Evolutionary conservation across 2,888 invertebrate genomes (phyloP).

Genomic region (Plebejus argus): DNA sequence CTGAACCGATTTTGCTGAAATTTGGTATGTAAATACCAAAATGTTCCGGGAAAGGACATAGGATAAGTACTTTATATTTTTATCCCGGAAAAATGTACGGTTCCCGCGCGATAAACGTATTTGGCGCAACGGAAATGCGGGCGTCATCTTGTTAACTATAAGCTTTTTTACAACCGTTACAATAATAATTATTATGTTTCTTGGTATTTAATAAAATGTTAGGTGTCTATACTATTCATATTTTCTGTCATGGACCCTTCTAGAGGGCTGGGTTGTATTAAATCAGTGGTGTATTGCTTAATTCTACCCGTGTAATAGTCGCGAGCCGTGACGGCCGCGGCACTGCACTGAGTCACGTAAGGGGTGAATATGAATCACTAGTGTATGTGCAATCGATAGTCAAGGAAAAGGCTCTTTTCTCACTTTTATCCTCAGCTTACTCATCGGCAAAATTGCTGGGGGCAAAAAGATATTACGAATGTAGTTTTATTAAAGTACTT

Average conservation of each 20-base stretch:
- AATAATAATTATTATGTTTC: background rate
- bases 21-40: no score
- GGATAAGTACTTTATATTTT: no score
- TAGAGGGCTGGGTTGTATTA: background rate
- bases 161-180: no score
- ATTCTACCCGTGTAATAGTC: constrained; percentile 10
- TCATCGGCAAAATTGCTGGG: background rate
- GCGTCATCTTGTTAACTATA: no score
- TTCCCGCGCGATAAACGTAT: no score
- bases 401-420: constrained; percentile 1
- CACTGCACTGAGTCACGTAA: constrained; percentile 27
- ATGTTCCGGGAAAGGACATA: no score
- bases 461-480: constrained; percentile 11
- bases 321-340: constrained; percentile 14
- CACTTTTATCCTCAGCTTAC: constrained; percentile 8
- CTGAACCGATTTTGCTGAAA: no score
- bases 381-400: constrained; percentile 29
- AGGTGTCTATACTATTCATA: background rate
- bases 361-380: constrained; percentile 18
- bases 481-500: background rate
- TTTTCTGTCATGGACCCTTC: background rate
- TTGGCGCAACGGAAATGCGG: no score
- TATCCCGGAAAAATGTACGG: no score
- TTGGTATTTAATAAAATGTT: background rate
- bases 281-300: constrained; percentile 6